These are phyloP conservation scores for Sarcophaga carnaria DNA, from an alignment of 2,888 invertebrate genomes.

Conservation along the genomic window DNA sequence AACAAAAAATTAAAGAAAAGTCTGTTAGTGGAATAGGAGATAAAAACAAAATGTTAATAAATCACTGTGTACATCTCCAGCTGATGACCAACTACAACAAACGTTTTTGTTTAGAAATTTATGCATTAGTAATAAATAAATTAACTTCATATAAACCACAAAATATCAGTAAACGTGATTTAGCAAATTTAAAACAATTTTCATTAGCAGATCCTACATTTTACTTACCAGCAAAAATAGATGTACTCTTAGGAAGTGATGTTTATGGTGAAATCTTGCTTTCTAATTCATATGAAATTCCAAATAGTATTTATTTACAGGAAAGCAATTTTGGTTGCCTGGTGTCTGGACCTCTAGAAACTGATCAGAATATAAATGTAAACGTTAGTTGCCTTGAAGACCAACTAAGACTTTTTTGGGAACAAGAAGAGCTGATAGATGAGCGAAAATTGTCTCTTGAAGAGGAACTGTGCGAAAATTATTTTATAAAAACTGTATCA, in stretches of 20 bases:
- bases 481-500: slow-evolving; percentile 36
- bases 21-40: slow-evolving; percentile 46
- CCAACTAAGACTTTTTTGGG: slow-evolving; percentile 30
- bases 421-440: slow-evolving; percentile 37
- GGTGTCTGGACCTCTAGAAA: slow-evolving; percentile 24
- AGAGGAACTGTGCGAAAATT: slow-evolving; percentile 36
- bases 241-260: slow-evolving; percentile 43
- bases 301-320: slow-evolving; percentile 43
- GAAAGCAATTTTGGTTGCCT: slow-evolving; percentile 55
- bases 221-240: slow-evolving; percentile 34
- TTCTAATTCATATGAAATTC: slow-evolving; percentile 21
- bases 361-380: not conserved
- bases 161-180: slow-evolving; percentile 5
- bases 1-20: too few relatives aligned
- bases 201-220: slow-evolving; percentile 38
- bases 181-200: slow-evolving; percentile 19
- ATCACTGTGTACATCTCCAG: slow-evolving; percentile 14
- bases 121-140: slow-evolving; percentile 19
- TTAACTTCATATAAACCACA: slow-evolving; percentile 23
- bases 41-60: slow-evolving; percentile 20
- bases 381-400: slow-evolving; percentile 37
- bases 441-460: slow-evolving; percentile 21
- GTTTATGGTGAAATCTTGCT: slow-evolving; percentile 42
- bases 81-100: slow-evolving; percentile 18
- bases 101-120: slow-evolving; percentile 11